Evolutionary conservation across 2,888 invertebrate species (phyloP).

Genomic region (Eurytoma californica): DNA sequence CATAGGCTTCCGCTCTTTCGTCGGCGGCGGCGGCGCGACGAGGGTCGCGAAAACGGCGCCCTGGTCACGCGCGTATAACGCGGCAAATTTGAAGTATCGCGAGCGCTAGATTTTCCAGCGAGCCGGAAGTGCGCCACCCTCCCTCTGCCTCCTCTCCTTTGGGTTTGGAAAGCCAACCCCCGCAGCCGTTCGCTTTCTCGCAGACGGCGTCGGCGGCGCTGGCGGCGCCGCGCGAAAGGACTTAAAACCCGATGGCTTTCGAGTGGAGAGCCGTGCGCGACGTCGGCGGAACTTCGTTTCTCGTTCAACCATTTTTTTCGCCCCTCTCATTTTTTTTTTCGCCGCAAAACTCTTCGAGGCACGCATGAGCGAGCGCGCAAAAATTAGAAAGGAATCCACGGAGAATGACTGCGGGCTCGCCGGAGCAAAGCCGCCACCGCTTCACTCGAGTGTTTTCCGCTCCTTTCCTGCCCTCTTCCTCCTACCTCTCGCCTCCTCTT

Average conservation of each 20-base stretch:
- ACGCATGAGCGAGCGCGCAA: constrained; percentile 69
- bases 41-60: constrained; percentile 50
- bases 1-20: constrained; percentile 25
- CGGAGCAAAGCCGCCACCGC: constrained; percentile 41
- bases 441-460: constrained; percentile 63
- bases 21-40: constrained; percentile 16
- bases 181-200: constrained; percentile 10
- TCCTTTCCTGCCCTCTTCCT: constrained; percentile 33
- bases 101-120: constrained; percentile 41
- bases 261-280: constrained; percentile 58
- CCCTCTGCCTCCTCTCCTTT: neutral
- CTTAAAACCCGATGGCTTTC: constrained; percentile 64
- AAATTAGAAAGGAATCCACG: constrained; percentile 70
- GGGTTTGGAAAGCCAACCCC: constrained; percentile 28
- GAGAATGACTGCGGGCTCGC: constrained; percentile 62
- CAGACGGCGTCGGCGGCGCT: constrained; percentile 19
- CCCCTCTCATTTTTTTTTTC: constrained; percentile 61
- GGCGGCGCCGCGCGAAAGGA: constrained; percentile 60
- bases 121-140: constrained; percentile 40
- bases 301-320: constrained; percentile 47
- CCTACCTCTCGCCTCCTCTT: constrained; percentile 33
- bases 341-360: constrained; percentile 56
- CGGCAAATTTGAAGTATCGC: constrained; percentile 44
- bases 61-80: constrained; percentile 48
- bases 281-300: constrained; percentile 61